Evolutionary conservation across 2,797 vertebrate species (phyloP).

Genomic region (Adelosebastes latens): DNA sequence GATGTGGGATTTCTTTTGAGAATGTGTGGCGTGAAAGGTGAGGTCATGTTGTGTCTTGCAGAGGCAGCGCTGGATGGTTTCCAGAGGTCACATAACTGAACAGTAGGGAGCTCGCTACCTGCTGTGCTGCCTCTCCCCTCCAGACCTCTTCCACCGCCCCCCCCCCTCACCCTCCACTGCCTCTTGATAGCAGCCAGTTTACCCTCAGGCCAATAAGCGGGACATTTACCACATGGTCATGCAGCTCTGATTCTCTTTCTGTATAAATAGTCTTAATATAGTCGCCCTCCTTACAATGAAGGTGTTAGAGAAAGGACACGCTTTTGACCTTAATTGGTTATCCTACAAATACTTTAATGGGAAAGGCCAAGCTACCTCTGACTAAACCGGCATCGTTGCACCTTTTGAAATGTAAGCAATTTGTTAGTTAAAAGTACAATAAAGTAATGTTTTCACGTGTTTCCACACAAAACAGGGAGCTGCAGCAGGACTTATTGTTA

Average conservation of each 20-base stretch:
- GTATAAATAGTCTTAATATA: constrained; percentile 71
- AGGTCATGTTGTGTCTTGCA: constrained; percentile 61
- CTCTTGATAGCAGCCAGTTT: constrained; percentile 64
- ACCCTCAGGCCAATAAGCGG: constrained; percentile 65
- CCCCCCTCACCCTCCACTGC: constrained; percentile 15
- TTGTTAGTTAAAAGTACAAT: neutral
- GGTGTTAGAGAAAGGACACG: constrained; percentile 58
- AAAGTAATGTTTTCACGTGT: neutral
- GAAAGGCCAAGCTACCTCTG: constrained; percentile 17
- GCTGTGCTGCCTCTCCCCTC: constrained; percentile 53
- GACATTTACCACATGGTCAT: constrained; percentile 64
- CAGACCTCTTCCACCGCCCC: constrained; percentile 2
- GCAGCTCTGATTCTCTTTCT: constrained; percentile 50
- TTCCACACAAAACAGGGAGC: neutral
- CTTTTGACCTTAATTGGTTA: constrained; percentile 62
- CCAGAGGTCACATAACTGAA: constrained; percentile 66
- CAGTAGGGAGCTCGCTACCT: constrained; percentile 51
- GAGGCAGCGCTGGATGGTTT: constrained; percentile 55
- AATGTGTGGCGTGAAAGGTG: constrained; percentile 68
- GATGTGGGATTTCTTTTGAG: constrained; percentile 67
- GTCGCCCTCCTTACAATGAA: constrained; percentile 67
- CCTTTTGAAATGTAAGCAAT: constrained; percentile 1
- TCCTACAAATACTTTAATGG: constrained; percentile 31
- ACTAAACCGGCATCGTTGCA: neutral
- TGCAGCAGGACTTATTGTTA: neutral